phyloP scores from a whole-genome alignment of 37 sponge, comb jelly and placozoan genomes.

The Crambe crambe region DNA sequence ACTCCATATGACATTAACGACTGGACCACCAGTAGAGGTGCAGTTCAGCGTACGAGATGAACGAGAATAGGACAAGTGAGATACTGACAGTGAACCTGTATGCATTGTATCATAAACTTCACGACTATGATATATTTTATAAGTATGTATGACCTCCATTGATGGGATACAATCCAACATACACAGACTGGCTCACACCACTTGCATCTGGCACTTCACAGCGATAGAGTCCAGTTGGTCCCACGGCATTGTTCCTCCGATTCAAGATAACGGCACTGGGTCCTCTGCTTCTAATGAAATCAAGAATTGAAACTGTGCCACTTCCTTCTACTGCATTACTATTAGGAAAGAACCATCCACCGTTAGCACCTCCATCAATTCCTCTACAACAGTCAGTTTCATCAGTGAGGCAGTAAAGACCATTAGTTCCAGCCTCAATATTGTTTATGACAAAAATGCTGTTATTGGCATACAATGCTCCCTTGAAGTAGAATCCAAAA shows the following conservation, averaged over 20 bases:
- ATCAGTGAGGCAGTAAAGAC: slow-evolving; percentile 6
- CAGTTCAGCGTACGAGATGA: slow-evolving; percentile 18
- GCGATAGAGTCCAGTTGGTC: slow-evolving; percentile 8
- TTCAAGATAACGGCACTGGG: not conserved
- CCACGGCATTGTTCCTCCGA: not conserved
- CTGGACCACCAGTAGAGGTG: slow-evolving; percentile 31
- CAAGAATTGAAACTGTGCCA: not conserved
- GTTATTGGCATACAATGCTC: not conserved
- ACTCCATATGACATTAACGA: slow-evolving; percentile 13
- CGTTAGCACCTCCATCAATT: too few relatives aligned
- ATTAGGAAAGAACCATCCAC: too few relatives aligned
- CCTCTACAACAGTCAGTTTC: too few relatives aligned
- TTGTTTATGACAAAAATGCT: not conserved
- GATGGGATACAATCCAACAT: slow-evolving; percentile 19
- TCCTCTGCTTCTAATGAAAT: not conserved
- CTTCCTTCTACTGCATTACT: not conserved
- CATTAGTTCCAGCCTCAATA: not conserved
- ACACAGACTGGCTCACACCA: slow-evolving; percentile 1
- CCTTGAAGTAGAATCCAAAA: not conserved
- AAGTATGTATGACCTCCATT: not conserved
- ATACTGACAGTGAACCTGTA: not conserved
- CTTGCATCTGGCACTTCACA: slow-evolving; percentile 18
- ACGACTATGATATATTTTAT: not conserved
- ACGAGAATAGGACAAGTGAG: not conserved
- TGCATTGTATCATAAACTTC: not conserved